These are phyloP conservation scores for Acanthopleura granulata DNA, from an alignment of 2,888 invertebrate genomes.

Conservation along the genomic window DNA sequence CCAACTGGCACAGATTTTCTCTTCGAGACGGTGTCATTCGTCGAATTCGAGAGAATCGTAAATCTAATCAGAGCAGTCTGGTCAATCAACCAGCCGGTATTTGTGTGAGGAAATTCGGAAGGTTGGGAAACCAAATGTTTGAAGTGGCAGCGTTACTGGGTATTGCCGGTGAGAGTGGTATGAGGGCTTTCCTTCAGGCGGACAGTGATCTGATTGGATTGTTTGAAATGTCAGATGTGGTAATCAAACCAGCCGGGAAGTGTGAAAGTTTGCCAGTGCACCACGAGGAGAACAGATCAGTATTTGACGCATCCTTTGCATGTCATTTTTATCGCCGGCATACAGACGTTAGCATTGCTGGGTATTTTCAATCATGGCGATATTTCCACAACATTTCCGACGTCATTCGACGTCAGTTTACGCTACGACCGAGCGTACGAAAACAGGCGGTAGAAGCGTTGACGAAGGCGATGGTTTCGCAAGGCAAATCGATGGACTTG, in stretches of 20 bases:
- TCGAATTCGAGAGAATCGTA: too few relatives aligned
- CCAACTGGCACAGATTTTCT: too few relatives aligned
- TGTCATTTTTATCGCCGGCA: neutral
- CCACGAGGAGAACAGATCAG: neutral
- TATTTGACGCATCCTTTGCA: neutral
- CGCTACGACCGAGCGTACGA: neutral
- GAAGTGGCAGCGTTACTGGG: slow-evolving; percentile 53
- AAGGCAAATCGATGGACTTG: neutral
- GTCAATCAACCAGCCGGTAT: neutral
- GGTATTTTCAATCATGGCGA: slow-evolving; percentile 10
- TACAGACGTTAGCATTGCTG: neutral
- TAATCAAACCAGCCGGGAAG: neutral
- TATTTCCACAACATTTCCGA: neutral
- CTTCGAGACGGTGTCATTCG: too few relatives aligned
- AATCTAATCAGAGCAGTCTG: too few relatives aligned
- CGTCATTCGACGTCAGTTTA: neutral
- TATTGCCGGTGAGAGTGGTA: slow-evolving; percentile 44
- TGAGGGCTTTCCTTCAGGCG: slow-evolving; percentile 47
- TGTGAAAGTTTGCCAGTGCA: neutral
- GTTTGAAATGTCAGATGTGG: neutral
- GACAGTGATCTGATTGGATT: slow-evolving; percentile 8
- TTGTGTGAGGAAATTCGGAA: slow-evolving; percentile 29
- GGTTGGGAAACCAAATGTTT: slow-evolving; percentile 59
- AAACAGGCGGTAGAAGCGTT: neutral
- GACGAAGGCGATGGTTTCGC: neutral